Base-by-base conservation (phyloP, 2,888 invertebrate genomes). In the Parochlus steinenii region DNA sequence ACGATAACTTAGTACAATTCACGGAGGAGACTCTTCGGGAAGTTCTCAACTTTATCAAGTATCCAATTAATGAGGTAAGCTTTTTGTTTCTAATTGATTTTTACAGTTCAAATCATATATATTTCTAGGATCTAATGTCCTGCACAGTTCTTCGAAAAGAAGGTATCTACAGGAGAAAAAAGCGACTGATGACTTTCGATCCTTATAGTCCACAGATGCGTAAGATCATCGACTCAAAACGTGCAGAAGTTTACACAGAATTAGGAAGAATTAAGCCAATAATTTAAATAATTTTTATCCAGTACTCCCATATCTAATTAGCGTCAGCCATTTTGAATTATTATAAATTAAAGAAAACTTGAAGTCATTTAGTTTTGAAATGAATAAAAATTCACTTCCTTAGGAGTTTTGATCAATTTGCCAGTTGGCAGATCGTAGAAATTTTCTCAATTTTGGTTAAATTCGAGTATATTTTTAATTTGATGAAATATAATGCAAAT, bases 81-180 rank as follows among this genome's bases (percentile, higher is more conserved):
- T 8, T 26, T 25, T 26, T n/a, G 12, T 8, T 26, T 15, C 4
- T 6, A 15, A 14, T 12, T 30, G 29, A 25, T 22, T 41, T 42
- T 27, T 33, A 15, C 8, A n/a, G n/a, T 12, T 6, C 6, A 22
- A 14, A 4, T 1, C 3, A 18, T 17, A 2, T 17, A 16, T 16
- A 23, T 33, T 46, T 47, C 12, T 35, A 68, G 67, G 51, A 50
- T 11, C 61, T 66, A 28, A 56, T 75, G 52, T 55, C 60, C 25
- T 76, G 76, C 50, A 69, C 73, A 12, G 46, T 75, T 30, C 51
- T 58, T 8, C 56, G 71, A 45, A 67, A 66, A 45, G 75, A 75
- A 53, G 80, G 81, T 2, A 80, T 81, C 38, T 81, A 79, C 52
- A 59, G 77, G 39, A 60, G 81, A 5, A 71, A 69, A 47, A 72